These are phyloP conservation scores for Buathra laborator DNA, from an alignment of 2,888 invertebrate genomes.

Conservation along the genomic window DNA sequence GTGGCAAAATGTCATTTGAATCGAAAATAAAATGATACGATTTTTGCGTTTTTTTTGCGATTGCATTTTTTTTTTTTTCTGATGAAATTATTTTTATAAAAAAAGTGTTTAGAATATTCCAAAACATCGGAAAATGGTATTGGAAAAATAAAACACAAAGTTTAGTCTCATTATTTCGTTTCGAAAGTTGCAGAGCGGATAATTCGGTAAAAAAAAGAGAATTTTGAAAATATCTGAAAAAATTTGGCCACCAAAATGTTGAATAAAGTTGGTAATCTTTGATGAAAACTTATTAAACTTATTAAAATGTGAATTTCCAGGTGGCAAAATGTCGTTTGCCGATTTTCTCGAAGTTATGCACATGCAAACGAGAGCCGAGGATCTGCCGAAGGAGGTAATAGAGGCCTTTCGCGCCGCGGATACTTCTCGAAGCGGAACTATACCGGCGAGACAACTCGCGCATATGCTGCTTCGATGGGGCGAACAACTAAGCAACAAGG, in stretches of 20 bases:
- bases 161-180: neutral
- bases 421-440: conserved; percentile 89
- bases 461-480: conserved; percentile 97
- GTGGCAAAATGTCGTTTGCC: conserved; percentile 97
- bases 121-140: too few species aligned
- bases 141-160: too few species aligned
- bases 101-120: too few species aligned
- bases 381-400: conserved; percentile 93
- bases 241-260: neutral
- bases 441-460: conserved; percentile 93
- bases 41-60: too few species aligned
- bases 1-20: conserved; percentile 95
- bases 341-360: conserved; percentile 98
- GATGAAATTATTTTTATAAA: too few species aligned
- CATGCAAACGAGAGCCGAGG: conserved; percentile 93
- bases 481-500: conserved; percentile 90
- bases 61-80: too few species aligned
- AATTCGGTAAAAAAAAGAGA: too few species aligned
- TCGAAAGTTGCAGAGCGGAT: too few species aligned
- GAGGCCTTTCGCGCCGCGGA: conserved; percentile 97
- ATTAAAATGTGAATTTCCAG: conserved; percentile 85
- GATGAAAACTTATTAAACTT: neutral
- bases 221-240: too few species aligned
- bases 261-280: conserved; percentile 31
- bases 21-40: too few species aligned